phyloP scores from a whole-genome alignment of 2,797 vertebrate genomes.

The Neomorphus geoffroyi region DNA sequence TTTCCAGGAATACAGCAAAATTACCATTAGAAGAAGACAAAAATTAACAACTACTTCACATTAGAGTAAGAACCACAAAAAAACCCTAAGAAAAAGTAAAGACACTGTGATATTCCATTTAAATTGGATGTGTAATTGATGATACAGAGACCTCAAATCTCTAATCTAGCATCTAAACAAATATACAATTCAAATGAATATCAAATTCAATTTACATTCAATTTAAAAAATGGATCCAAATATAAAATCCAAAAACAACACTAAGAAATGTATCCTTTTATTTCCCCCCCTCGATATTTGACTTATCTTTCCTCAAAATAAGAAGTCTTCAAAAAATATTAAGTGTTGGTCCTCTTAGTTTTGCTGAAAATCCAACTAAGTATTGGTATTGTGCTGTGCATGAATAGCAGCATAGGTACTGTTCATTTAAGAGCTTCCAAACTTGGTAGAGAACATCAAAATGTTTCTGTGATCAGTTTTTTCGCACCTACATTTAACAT shows the following conservation, averaged over 20 bases:
- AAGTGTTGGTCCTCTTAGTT: neutral
- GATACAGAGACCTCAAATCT: neutral
- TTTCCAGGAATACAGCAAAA: conserved; percentile 11
- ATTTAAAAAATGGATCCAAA: neutral
- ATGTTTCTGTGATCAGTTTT: neutral
- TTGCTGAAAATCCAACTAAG: neutral
- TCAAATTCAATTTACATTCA: neutral
- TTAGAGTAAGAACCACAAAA: neutral
- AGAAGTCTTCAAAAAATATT: neutral
- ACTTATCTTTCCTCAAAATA: neutral
- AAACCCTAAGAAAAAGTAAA: neutral
- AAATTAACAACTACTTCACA: conserved; percentile 13
- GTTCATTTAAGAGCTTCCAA: neutral
- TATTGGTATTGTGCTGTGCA: neutral
- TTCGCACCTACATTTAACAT: neutral
- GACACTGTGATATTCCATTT: neutral
- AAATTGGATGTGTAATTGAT: neutral
- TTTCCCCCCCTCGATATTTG: neutral
- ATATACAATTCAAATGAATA: neutral
- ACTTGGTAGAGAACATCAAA: neutral
- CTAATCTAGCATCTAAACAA: neutral
- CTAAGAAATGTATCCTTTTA: neutral
- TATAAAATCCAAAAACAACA: neutral
- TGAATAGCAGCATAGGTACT: neutral
- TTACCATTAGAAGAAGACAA: neutral